Base-by-base conservation (phyloP, 2,888 invertebrate species). In the Embidobia sp. region DNA sequence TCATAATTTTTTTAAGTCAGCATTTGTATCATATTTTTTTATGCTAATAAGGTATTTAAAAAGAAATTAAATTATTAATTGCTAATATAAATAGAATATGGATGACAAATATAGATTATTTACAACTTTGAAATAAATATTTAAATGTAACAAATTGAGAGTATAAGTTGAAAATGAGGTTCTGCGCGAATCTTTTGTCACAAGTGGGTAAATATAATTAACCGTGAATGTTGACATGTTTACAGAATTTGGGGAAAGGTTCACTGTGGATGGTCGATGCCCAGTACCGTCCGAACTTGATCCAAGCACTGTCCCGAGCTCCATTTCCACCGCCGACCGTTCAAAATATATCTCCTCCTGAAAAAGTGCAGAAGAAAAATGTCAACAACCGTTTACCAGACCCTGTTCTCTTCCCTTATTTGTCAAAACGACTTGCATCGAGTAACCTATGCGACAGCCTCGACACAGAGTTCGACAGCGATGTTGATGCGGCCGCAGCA, bases 181-280 rank as follows among this genome's bases (percentile, higher is more conserved):
- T n/a, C n/a, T n/a, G n/a, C n/a, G n/a, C n/a, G n/a, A n/a, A n/a
- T n/a, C n/a, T n/a, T n/a, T n/a, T n/a, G n/a, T n/a, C n/a, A n/a
- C n/a, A n/a, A n/a, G n/a, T n/a, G n/a, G n/a, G n/a, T n/a, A n/a
- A n/a, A n/a, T n/a, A n/a, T n/a, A n/a, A n/a, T n/a, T n/a, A n/a
- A n/a, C n/a, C n/a, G n/a, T 35, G 13, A 15, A 33, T 49, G 31
- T 10, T 0, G 10, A 48, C 18, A n/a, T 48, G 1, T 61, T 90
- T 91, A 44, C 88, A 96, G 95, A 97, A 97, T 83, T 93, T 97
- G 83, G 98, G 97, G 35, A 98, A 98, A 90, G 98, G 98, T 40
- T 98, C 98, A 0, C 90, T 98, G 66, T 98, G 98, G 98, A 97
- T 97, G 85, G 97, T 98, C 2, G 98, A 98, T 88, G 96, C 96